These are phyloP conservation scores for Petaurus breviceps DNA, from an alignment of 2,113 vertebrate genomes.

Conservation along the genomic window DNA sequence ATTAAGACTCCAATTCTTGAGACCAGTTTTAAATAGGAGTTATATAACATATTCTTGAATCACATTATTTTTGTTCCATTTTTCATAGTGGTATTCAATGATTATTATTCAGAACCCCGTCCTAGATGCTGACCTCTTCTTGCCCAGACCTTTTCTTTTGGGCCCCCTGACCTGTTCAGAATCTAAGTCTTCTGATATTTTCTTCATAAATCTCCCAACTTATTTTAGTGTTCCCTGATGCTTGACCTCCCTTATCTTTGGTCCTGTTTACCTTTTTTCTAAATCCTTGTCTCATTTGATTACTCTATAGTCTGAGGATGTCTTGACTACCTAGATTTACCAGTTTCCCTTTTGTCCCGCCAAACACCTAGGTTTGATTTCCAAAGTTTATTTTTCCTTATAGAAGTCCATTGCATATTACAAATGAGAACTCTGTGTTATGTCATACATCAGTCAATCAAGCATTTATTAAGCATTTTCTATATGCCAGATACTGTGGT, in stretches of 20 bases:
- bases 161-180: neutral
- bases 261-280: neutral
- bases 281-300: neutral
- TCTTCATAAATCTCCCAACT: neutral
- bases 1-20: neutral
- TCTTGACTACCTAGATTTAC: neutral
- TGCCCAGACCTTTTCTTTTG: neutral
- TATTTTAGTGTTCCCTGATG: neutral
- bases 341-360: neutral
- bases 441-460: neutral
- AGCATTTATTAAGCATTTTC: neutral
- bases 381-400: neutral
- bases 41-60: neutral
- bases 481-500: neutral
- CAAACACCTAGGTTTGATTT: neutral
- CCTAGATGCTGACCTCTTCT: neutral
- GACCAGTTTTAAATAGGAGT: neutral
- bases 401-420: neutral
- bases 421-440: neutral
- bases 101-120: neutral
- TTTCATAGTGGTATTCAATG: neutral
- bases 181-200: neutral
- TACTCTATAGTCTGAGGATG: neutral
- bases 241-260: neutral
- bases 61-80: neutral